Conservation (phyloP, 2,797 vertebrate species). For the Myotis findleyi region DNA sequence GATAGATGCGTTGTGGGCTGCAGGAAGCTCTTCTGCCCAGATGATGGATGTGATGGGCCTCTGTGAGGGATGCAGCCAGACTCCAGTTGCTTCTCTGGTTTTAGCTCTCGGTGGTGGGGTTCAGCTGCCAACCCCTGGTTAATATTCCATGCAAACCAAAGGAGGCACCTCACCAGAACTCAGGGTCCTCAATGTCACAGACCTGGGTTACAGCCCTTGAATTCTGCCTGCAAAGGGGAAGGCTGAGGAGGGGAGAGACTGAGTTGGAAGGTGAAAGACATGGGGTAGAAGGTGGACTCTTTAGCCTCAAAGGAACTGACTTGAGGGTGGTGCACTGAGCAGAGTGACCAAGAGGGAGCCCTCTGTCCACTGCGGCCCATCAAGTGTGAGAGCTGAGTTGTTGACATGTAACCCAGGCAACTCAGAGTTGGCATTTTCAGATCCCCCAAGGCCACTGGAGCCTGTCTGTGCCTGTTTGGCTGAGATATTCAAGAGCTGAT, state of each 20-base stretch:
- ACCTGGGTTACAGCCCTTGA: not conserved
- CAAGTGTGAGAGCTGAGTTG: not conserved
- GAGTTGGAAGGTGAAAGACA: not conserved
- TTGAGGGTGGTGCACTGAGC: not conserved
- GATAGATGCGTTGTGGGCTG: slow-evolving; percentile 45
- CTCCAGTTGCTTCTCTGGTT: slow-evolving; percentile 56
- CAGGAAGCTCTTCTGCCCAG: slow-evolving; percentile 64
- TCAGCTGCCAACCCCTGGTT: slow-evolving; percentile 49
- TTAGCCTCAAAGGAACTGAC: not conserved
- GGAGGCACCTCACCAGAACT: not conserved
- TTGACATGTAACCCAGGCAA: not conserved
- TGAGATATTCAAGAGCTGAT: slow-evolving; percentile 43
- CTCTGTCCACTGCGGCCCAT: not conserved
- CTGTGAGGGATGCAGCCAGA: slow-evolving; percentile 59
- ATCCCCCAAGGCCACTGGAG: not conserved
- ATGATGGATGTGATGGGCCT: slow-evolving; percentile 69
- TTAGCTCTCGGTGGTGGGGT: slow-evolving; percentile 37
- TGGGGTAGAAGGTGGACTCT: not conserved
- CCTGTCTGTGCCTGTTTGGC: not conserved
- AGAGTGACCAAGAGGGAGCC: not conserved
- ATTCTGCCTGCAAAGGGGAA: not conserved
- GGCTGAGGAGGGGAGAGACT: not conserved
- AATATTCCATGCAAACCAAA: not conserved
- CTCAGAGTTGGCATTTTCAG: not conserved
- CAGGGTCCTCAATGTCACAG: not conserved